These are phyloP conservation scores for Leucania comma DNA, from an alignment of 2,888 invertebrate genomes.

Conservation along the genomic window DNA sequence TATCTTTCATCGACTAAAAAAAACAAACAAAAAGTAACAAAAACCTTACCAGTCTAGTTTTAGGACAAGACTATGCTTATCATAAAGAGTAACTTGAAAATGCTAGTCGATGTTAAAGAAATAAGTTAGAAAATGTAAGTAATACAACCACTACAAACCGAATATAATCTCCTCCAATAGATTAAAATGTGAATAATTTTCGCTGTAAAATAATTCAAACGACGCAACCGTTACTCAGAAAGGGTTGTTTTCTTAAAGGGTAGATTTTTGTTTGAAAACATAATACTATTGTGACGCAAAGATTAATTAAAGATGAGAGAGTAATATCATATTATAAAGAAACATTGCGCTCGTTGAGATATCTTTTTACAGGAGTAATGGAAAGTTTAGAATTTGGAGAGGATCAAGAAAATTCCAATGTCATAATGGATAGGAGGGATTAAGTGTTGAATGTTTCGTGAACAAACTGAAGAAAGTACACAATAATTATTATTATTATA, in stretches of 20 bases:
- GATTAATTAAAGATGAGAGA: constrained; percentile 68
- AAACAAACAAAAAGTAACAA: too few relatives aligned
- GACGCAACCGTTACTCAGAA: constrained; percentile 52
- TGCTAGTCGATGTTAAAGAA: neutral
- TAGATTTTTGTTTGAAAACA: constrained; percentile 70
- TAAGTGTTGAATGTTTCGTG: neutral
- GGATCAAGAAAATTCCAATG: neutral
- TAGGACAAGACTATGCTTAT: too few relatives aligned
- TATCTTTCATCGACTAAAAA: too few relatives aligned
- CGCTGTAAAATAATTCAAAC: constrained; percentile 48
- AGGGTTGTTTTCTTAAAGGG: constrained; percentile 66
- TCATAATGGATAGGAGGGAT: neutral
- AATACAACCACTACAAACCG: neutral
- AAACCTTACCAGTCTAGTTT: too few relatives aligned
- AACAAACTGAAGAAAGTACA: neutral
- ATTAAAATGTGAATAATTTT: constrained; percentile 49
- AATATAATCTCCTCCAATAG: constrained; percentile 42
- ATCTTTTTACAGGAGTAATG: constrained; percentile 48
- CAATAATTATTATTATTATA: too few relatives aligned
- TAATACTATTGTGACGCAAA: constrained; percentile 68
- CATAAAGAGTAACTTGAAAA: too few relatives aligned
- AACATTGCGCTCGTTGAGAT: constrained; percentile 27
- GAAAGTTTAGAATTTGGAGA: constrained; percentile 15
- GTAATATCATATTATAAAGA: constrained; percentile 61
- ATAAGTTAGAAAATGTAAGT: neutral